These are phyloP conservation scores for Xiphophorus birchmanni DNA, from an alignment of 2,797 vertebrate species.

Conservation along the genomic window DNA sequence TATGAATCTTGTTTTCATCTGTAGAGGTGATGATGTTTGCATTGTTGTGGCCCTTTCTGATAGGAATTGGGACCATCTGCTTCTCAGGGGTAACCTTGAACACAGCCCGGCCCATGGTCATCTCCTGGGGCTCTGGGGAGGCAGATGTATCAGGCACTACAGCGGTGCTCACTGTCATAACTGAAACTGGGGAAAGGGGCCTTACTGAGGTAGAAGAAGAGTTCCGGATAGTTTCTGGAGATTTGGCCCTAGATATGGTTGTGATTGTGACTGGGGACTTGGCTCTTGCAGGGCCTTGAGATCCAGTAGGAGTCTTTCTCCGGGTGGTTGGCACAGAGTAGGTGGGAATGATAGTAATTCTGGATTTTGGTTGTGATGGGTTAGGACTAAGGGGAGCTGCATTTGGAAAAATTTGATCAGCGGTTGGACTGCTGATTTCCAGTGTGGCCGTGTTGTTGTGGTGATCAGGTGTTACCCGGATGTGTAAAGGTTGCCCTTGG, in stretches of 20 bases:
- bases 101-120: conserved; percentile 92
- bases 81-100: conserved; percentile 98
- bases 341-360: conserved; percentile 95
- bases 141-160: conserved; percentile 81
- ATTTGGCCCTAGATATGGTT: conserved; percentile 91
- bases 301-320: conserved; percentile 78
- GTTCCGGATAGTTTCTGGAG: conserved; percentile 81
- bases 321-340: conserved; percentile 82
- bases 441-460: conserved; percentile 91
- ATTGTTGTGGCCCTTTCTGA: conserved; percentile 89
- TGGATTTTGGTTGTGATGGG: conserved; percentile 89
- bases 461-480: conserved; percentile 93
- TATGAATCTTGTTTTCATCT: conserved; percentile 98
- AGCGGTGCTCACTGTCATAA: conserved; percentile 90
- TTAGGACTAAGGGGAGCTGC: conserved; percentile 89
- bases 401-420: conserved; percentile 90
- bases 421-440: conserved; percentile 89
- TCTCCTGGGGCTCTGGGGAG: conserved; percentile 88
- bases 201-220: conserved; percentile 77
- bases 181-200: conserved; percentile 89
- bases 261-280: conserved; percentile 96
- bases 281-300: conserved; percentile 84
- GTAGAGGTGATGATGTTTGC: conserved; percentile 90
- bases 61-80: conserved; percentile 87
- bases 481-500: conserved; percentile 94